phyloP scores from a whole-genome alignment of 2,888 invertebrate species.

The Leptopilina drosophilae region DNA sequence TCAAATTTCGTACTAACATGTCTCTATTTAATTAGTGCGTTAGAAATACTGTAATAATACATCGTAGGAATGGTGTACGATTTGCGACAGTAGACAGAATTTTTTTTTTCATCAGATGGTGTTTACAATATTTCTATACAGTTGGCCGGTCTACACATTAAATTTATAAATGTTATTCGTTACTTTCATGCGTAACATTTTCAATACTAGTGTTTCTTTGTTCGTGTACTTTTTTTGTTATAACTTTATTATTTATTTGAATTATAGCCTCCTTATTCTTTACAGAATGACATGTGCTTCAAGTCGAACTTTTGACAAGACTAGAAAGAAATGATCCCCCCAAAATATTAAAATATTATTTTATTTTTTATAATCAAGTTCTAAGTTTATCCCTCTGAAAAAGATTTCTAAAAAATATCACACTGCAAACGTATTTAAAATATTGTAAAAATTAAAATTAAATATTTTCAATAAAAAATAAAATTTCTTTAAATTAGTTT shows the following conservation, averaged over 20 bases:
- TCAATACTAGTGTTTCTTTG: conserved; percentile 61
- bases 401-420: background rate
- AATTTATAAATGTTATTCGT: conserved; percentile 7
- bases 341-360: conserved; percentile 9
- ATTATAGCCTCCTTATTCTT: conserved; percentile 59
- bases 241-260: conserved; percentile 27
- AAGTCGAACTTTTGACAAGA: conserved; percentile 23
- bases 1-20: conserved; percentile 65
- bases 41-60: conserved; percentile 75
- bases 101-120: conserved; percentile 47
- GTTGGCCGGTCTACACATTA: conserved; percentile 34
- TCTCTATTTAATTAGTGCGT: conserved; percentile 71
- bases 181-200: conserved; percentile 43
- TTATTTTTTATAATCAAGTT: background rate
- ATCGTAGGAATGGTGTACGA: conserved; percentile 74
- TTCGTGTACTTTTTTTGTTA: conserved; percentile 37
- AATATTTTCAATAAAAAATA: background rate
- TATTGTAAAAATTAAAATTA: no score
- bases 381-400: background rate
- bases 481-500: no score
- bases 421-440: no score
- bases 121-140: conserved; percentile 47
- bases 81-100: conserved; percentile 60
- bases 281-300: conserved; percentile 42
- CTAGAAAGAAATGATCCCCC: background rate